Evolutionary conservation across 37 sponge, comb jelly and placozoan genomes (phyloP), one percentile per base, ranked within the genome.

Genomic region (Chondrosia reniformis): DNA sequence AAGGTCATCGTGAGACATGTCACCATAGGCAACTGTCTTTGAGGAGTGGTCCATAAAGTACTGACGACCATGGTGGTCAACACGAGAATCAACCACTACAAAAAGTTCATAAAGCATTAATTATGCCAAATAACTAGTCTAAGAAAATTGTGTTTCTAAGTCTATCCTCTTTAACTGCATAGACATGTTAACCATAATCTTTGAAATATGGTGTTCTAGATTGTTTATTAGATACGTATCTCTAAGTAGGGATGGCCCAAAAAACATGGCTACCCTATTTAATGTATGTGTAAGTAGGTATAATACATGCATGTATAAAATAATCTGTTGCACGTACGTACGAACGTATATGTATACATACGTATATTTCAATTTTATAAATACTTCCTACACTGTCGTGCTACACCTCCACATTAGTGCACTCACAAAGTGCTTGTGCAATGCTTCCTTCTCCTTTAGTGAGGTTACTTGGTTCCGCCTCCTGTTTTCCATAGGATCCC

Each of bases 11-110:
- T 24, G 27, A 28, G 58, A 24, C 58, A 28, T 56, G 36, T 36
- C 69, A 25, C 31, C 55, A 69, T 52, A 87, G 40, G 78, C 74
- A 17, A 87, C 72, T 30, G 88, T 88, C 45, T 67, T 61, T 7
- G 65, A 79, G 45, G 31, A 42, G 67, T 88, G 88, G 40, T 83
- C 84, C 84, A 88, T 83, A 62, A 63, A 61, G 75, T 88, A 88
- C 2, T 57, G 74, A 28, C 88, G 63, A 32, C 88, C 88, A 55
- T 83, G 80, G 12, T 80, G 59, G 55, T 88, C 88, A 42, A 84
- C 81, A 27, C 55, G 81, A 1, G 77, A 10, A 62, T 81, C 89
- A 32, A 52, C 10, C 32, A 17, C 69, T 71, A 61, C 9, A 27
- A 45, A 55, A 32, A 33, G 56, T 25, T n/a, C n/a, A n/a, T n/a